Percentiles rank a stretch among this genome's conserved stretches.
Conservation (phyloP, 1,140 invertebrate genomes). For the Daktulosphaira vitifoliae region DNA sequence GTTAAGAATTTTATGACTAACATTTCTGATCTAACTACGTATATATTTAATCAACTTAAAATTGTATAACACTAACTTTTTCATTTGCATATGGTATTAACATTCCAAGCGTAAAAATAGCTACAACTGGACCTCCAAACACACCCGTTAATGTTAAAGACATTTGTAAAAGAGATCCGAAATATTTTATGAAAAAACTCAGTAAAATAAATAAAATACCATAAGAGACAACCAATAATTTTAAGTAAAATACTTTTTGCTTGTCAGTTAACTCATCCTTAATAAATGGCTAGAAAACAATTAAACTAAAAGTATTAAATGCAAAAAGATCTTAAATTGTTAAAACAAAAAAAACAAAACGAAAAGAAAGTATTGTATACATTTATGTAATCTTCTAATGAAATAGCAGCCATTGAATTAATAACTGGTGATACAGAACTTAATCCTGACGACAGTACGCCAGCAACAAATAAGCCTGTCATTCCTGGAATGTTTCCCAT, state of each 20-base stretch:
- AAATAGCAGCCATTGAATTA: conserved; percentile 76
- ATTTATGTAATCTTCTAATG: conserved; percentile 69
- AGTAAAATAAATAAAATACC: conserved; percentile 60
- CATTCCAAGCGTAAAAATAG: conserved; percentile 72
- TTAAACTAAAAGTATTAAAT: background rate
- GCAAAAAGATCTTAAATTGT: background rate
- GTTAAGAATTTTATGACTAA: background rate
- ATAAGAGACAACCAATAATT: conserved; percentile 56
- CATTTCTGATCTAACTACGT: no score
- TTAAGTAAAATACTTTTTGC: conserved; percentile 42
- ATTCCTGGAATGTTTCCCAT: conserved; percentile 60
- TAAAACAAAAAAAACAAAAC: no score
- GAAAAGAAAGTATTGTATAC: no score
- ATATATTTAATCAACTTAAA: no score
- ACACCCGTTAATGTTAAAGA: conserved; percentile 70
- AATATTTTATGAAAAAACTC: conserved; percentile 61
- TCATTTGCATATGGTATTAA: conserved; percentile 55
- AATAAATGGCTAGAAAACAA: background rate
- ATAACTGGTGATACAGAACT: conserved; percentile 76
- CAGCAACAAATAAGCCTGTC: conserved; percentile 71
- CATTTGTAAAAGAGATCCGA: conserved; percentile 64
- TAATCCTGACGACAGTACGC: conserved; percentile 73
- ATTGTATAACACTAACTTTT: no score
- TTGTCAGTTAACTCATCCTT: background rate
- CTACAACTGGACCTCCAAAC: conserved; percentile 68